Evolutionary conservation across 2,113 vertebrate species (phyloP).

Genomic region (Castor canadensis): DNA sequence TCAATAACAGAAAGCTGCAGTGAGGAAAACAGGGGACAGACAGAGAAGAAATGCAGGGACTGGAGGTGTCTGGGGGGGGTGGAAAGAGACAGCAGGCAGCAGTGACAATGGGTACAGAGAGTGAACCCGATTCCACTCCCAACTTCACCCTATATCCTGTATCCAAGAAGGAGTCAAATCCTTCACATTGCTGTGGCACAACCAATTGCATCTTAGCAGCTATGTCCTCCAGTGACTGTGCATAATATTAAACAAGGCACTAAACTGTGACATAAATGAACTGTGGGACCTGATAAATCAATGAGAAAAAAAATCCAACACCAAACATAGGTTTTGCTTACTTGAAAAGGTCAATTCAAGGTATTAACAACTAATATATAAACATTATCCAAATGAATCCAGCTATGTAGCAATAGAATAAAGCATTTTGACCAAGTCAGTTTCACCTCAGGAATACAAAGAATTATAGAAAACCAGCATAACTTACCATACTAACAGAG

Average conservation of each 20-base stretch:
- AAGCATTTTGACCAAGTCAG: background rate
- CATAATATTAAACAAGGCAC: background rate
- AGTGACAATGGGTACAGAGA: background rate
- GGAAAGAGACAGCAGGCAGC: background rate
- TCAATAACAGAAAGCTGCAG: background rate
- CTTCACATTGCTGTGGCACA: background rate
- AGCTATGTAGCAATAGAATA: background rate
- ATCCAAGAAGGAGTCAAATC: background rate
- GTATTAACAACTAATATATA: background rate
- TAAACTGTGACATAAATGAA: background rate
- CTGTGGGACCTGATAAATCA: background rate
- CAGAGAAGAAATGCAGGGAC: background rate
- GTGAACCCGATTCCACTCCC: no score
- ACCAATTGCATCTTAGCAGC: background rate
- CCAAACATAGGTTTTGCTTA: background rate
- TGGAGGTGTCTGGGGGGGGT: background rate
- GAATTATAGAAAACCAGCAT: background rate
- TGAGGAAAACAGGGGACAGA: background rate
- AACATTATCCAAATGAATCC: background rate
- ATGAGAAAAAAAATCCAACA: background rate
- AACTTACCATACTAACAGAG: background rate
- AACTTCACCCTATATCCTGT: rapidly evolving
- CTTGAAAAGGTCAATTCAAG: background rate
- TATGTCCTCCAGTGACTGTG: rapidly evolving
- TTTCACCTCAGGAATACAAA: background rate